Evolutionary conservation across 1,140 invertebrate species (phyloP), one percentile per base, ranked within the genome.

Genomic region (Potamilus streckersoni): DNA sequence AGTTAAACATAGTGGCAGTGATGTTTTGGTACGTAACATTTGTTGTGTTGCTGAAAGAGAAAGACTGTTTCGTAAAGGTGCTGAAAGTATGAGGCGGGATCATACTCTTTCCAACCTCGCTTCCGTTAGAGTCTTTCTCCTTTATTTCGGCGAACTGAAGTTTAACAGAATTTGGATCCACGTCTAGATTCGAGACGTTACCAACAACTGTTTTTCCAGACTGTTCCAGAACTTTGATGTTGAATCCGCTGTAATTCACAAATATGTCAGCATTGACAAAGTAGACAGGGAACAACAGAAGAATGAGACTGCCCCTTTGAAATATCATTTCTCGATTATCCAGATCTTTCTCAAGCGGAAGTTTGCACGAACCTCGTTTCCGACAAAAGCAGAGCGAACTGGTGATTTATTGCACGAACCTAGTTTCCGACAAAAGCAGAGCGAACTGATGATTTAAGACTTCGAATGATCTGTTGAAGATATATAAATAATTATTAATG

Each of bases 191-290:
- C 38, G 38, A 11, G 8, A 16, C 66, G 20, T 59, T 72, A 23
- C 58, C 66, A 2, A 77, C 31, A 17, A 38, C 2, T 19, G 72
- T 77, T 38, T 77, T 77, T 0, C 75, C 75, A 12, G 75, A 73
- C 58, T 68, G 57, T 20, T 69, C 75, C 3, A 68, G 58, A 11
- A 77, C 69, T 11, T 57, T 72, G 58, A 71, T 57, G 11, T 65
- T 72, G n/a, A 77, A 57, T 17, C 49, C 58, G 8, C 64, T 66
- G 31, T 63, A 63, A 8, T 70, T 62, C 56, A 55, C 69, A 2
- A 23, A 27, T 38, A 61, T 68, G 6, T 77, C 69, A 20, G 57
- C 69, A 49, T 0, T 6, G 38, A 49, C 38, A 49, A 49, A 49
- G 38, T 49, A 8, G 11, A 49, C 6, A 49, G 38, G 4, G 38